phyloP scores from a whole-genome alignment of 2,888 invertebrate species.

The Lasioglossum villosulum region DNA sequence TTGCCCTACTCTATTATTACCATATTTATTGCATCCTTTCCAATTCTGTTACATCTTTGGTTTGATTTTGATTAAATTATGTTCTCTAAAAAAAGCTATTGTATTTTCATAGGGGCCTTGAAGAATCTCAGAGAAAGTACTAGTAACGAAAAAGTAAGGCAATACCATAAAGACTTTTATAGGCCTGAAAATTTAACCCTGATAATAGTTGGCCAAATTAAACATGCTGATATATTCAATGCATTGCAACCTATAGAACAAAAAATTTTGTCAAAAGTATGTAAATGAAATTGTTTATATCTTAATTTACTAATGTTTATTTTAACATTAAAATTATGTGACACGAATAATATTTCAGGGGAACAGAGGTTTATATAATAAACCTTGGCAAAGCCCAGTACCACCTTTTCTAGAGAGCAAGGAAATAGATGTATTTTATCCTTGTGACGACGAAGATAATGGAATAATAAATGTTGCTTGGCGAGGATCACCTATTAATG shows the following conservation, averaged over 20 bases:
- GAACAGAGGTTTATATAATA: conserved; percentile 86
- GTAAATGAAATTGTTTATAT: conserved; percentile 9
- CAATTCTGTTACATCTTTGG: no score
- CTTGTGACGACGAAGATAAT: conserved; percentile 93
- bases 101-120: conserved; percentile 85
- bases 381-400: conserved; percentile 92
- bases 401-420: conserved; percentile 87
- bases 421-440: conserved; percentile 88
- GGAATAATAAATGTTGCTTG: conserved; percentile 92
- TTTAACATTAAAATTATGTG: conserved; percentile 3
- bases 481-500: conserved; percentile 90
- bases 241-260: conserved; percentile 90
- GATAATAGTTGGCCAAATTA: conserved; percentile 93
- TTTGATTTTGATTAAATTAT: no score
- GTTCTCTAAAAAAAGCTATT: background rate
- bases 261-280: conserved; percentile 90
- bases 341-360: conserved; percentile 81
- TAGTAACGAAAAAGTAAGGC: conserved; percentile 91
- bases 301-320: conserved; percentile 2
- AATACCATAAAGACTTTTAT: conserved; percentile 94
- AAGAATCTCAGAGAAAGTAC: conserved; percentile 93
- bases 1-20: no score
- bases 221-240: conserved; percentile 90
- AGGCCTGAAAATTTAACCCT: conserved; percentile 94
- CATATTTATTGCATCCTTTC: no score